Conservation (phyloP, 2,797 vertebrate genomes). For the Pogoniulus pusillus region DNA sequence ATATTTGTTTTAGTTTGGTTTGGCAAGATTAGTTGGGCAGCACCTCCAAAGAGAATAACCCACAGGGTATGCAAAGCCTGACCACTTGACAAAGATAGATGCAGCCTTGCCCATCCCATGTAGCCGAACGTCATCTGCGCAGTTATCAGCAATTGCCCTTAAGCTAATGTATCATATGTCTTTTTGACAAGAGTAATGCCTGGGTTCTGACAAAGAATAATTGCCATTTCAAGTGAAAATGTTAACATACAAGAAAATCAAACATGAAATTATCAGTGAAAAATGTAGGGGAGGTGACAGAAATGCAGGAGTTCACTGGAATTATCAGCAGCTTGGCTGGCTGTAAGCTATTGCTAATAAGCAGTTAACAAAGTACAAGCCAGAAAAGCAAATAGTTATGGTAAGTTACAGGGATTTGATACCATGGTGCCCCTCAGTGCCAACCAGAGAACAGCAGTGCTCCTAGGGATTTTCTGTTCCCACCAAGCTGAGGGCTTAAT, state of each 20-base stretch:
- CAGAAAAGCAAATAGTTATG: neutral
- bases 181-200: constrained; percentile 54
- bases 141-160: constrained; percentile 42
- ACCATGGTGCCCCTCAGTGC: neutral
- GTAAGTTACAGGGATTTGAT: neutral
- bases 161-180: constrained; percentile 43
- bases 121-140: neutral
- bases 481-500: neutral
- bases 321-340: neutral
- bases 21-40: constrained; percentile 35
- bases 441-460: neutral
- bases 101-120: neutral
- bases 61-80: neutral
- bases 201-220: constrained; percentile 41
- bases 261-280: constrained; percentile 20
- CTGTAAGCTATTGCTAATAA: neutral
- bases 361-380: neutral
- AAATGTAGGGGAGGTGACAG: constrained; percentile 2
- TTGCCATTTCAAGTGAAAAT: constrained; percentile 35
- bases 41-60: neutral
- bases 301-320: neutral
- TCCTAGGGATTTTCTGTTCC: neutral
- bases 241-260: constrained; percentile 52
- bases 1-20: constrained; percentile 22
- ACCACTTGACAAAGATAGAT: constrained; percentile 46